Base-by-base conservation (phyloP, 2,113 vertebrate genomes). In the Eptatretus burgeri region DNA sequence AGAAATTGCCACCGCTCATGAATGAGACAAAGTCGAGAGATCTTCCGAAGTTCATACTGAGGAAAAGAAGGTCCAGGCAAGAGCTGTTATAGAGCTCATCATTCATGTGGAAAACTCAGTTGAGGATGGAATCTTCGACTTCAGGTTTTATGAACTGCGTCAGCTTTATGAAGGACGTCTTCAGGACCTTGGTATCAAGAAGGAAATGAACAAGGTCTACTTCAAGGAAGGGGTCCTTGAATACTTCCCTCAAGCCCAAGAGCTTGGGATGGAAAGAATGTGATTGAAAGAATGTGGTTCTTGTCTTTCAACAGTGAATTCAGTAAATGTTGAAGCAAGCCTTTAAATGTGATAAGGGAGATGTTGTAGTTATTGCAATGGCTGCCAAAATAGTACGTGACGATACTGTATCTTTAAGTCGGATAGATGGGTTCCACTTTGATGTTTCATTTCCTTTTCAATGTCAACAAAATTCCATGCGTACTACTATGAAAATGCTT, bases 181-280 rank as follows among this genome's bases (percentile, higher is more conserved):
- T 53, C 52, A 53, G 52, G 52, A 53, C 52, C 52, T 53, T 9
- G 52, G 52, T 53, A 10, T 53, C 52, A 53, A 53, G 52, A 53
- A 53, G 52, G 52, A 53, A 53, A 10, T 53, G 9, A 53, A 53
- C 52, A 53, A 53, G 52, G 52, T 53, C 9, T 9, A 9, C 52
- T 53, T 53, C 52, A 53, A 53, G 52, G 10, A 10, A 9, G 10
- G 9, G 52, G 52, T 53, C 52, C 52, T 53, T 53, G 52, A 9
- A 53, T 53, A 53, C 52, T 53, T n/a, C 52, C 52, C 52, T 53
- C 52, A 53, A 53, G 52, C 52, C 52, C 52, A 53, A 53, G 52
- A 53, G 52, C 52, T n/a, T n/a, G n/a, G n/a, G n/a, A n/a, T n/a
- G n/a, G n/a, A n/a, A n/a, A n/a, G n/a, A n/a, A n/a, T n/a, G n/a